Base-by-base conservation (phyloP, 2,113 vertebrate species). In the Clinocottus analis region DNA sequence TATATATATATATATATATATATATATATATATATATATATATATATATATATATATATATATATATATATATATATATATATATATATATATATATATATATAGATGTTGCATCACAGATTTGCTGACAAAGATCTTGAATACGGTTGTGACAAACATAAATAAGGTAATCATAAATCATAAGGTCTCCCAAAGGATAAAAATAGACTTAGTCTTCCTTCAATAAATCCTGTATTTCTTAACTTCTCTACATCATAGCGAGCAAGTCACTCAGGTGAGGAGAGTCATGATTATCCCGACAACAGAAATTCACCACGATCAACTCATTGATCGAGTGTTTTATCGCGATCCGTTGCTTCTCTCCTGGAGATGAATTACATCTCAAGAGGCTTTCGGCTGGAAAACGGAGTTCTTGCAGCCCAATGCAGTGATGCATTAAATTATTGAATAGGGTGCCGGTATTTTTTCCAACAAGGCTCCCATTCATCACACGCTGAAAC, bases 401-500 rank as follows among this genome's bases (percentile, higher is more conserved):
- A 29, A 83, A 74, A 70, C 8, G 1, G 35, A 72, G 64, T 21
- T 64, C n/a, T 13, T 45, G 37, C 51, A 75, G 45, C 70, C 70
- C 7, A 31, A 17, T 81, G 33, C 25, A 51, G 8, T 64, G 33
- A 84, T 73, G 35, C 45, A 55, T 71, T 85, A 0, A 68, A 74
- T 75, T 62, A 69, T 75, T 77, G 49, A 73, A 19, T 23, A 25
- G 62, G n/a, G n/a, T 16, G n/a, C 58, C 53, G 29, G 25, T 31
- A 45, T 51, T 58, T 70, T 31, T 64, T 13, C 60, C 56, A 76
- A 77, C 74, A 90, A 81, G 65, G 29, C 56, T 64, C 43, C 25
- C 25, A 84, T 84, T 87, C 78, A 85, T 81, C 29, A 63, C 69
- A 41, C 21, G n/a, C 41, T 71, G n/a, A n/a, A 73, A 43, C 60